Conservation (phyloP, 2,113 vertebrate species). For the Tricholaema leucomelas region DNA sequence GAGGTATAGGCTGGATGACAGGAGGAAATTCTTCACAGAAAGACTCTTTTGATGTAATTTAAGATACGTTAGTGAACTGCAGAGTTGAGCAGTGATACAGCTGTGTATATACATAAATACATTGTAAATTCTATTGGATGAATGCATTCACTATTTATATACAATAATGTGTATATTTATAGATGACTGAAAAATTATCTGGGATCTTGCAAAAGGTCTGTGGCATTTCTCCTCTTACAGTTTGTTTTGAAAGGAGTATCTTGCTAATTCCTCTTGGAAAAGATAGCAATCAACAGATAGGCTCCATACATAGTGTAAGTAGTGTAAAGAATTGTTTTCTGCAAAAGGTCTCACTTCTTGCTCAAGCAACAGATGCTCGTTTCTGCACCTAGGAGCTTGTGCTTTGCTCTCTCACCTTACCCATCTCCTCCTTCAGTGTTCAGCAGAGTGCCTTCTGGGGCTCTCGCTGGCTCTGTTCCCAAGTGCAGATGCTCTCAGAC, state of each 20-base stretch:
- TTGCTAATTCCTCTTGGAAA: neutral
- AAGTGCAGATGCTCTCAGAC: fast-evolving
- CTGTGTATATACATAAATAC: neutral
- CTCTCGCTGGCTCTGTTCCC: neutral
- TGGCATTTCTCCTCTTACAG: fast-evolving
- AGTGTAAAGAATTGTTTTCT: neutral
- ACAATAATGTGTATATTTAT: neutral
- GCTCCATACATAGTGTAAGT: neutral
- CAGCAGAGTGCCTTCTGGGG: fast-evolving
- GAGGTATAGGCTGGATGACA: too few species aligned
- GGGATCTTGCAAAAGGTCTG: neutral
- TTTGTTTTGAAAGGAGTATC: neutral
- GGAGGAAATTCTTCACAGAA: too few species aligned
- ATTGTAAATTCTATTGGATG: neutral
- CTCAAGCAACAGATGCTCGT: neutral
- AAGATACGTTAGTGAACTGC: neutral
- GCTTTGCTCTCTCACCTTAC: neutral
- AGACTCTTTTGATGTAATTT: neutral
- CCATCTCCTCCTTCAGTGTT: neutral
- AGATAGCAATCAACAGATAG: neutral
- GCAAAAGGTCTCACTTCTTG: neutral
- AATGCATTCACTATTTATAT: neutral
- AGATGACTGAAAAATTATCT: neutral
- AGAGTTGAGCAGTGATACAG: neutral
- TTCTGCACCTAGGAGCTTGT: neutral